Evolutionary conservation across 2,888 invertebrate genomes (phyloP).

Genomic region (Lymantria monacha): DNA sequence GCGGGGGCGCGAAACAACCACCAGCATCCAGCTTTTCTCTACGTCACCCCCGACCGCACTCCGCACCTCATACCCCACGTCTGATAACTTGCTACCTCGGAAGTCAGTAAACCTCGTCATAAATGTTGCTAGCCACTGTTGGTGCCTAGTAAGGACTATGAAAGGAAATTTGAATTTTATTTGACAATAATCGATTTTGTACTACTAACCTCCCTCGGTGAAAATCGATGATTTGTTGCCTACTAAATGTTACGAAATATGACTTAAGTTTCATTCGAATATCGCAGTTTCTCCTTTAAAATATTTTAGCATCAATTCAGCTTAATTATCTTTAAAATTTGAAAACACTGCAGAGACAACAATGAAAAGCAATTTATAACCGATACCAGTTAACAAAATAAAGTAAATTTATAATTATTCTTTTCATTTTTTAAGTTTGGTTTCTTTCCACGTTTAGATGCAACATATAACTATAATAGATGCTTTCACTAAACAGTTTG

Average conservation of each 20-base stretch:
- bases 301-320: no score
- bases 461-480: no score
- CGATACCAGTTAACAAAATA: no score
- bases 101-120: constrained; percentile 79
- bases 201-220: constrained; percentile 55
- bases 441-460: no score
- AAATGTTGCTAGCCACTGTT: constrained; percentile 65
- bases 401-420: no score
- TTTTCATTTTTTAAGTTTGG: no score
- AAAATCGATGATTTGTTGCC: constrained; percentile 63
- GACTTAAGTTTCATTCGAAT: background rate
- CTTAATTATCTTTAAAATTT: no score
- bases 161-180: constrained; percentile 77
- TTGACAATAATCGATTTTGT: constrained; percentile 67
- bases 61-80: constrained; percentile 48
- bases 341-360: no score
- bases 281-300: background rate
- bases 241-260: constrained; percentile 54
- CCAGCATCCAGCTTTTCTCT: constrained; percentile 67
- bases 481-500: no score
- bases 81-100: constrained; percentile 82
- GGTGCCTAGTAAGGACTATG: constrained; percentile 58
- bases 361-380: no score
- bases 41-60: constrained; percentile 38
- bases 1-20: constrained; percentile 65